Evolutionary conservation across 1,140 invertebrate genomes (phyloP).

Genomic region (Trialeurodes vaporariorum): DNA sequence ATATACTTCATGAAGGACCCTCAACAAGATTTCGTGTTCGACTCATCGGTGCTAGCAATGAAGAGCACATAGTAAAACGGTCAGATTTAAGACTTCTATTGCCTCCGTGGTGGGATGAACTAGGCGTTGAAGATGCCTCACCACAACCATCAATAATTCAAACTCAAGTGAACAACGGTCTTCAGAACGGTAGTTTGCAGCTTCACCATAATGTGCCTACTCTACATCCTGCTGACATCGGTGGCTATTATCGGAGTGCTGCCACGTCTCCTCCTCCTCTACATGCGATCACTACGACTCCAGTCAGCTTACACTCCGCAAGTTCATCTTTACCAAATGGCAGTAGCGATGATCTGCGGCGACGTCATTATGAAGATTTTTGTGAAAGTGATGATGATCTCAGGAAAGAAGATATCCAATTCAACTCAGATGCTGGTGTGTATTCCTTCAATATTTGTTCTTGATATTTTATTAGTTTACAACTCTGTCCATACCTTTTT

Average conservation of each 20-base stretch:
- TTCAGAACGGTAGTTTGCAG: slow-evolving; percentile 18
- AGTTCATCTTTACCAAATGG: slow-evolving; percentile 43
- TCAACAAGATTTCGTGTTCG: slow-evolving; percentile 65
- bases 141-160: slow-evolving; percentile 1
- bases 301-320: slow-evolving; percentile 35
- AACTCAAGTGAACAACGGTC: slow-evolving; percentile 14
- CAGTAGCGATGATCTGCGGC: slow-evolving; percentile 37
- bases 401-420: slow-evolving; percentile 72
- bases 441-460: too few species aligned
- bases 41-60: slow-evolving; percentile 40
- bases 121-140: slow-evolving; percentile 53
- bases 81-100: slow-evolving; percentile 79
- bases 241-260: slow-evolving; percentile 35
- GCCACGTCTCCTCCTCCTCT: slow-evolving; percentile 40
- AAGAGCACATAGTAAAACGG: slow-evolving; percentile 53
- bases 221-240: slow-evolving; percentile 18
- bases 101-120: slow-evolving; percentile 91
- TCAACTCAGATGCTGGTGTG: slow-evolving; percentile 58
- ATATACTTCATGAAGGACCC: slow-evolving; percentile 38
- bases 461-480: too few species aligned
- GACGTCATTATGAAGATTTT: slow-evolving; percentile 63
- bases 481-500: too few species aligned
- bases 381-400: slow-evolving; percentile 82
- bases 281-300: slow-evolving; percentile 31
- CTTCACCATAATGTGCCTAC: slow-evolving; percentile 25